phyloP scores from a whole-genome alignment of 2,888 invertebrate genomes.

The Agrochola circellaris region DNA sequence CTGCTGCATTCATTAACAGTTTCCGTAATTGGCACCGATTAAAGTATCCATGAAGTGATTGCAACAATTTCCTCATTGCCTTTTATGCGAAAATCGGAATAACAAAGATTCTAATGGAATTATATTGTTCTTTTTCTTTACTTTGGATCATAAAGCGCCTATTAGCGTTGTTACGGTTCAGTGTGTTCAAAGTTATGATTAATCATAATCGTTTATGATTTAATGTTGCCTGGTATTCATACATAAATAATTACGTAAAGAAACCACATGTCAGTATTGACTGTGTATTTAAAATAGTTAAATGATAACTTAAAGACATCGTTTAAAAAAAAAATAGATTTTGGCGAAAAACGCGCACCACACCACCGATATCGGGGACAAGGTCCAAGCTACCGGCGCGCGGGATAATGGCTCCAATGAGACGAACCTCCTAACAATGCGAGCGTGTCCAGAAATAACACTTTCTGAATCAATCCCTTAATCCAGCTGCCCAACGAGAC shows the following conservation, averaged over 20 bases:
- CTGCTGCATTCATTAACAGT: slow-evolving; percentile 60
- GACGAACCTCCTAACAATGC: neutral
- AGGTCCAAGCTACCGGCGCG: too few relatives aligned
- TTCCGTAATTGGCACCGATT: slow-evolving; percentile 68
- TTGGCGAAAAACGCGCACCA: neutral
- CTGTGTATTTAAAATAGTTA: neutral
- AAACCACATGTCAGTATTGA: neutral
- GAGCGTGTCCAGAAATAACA: neutral
- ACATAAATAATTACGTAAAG: slow-evolving; percentile 22
- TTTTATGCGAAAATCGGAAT: slow-evolving; percentile 26
- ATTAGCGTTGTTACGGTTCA: slow-evolving; percentile 8
- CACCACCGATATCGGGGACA: neutral
- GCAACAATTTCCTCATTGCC: slow-evolving; percentile 69
- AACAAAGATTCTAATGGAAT: slow-evolving; percentile 14
- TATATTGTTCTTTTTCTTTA: neutral
- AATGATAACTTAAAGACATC: neutral
- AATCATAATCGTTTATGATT: slow-evolving; percentile 5
- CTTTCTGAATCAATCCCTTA: neutral
- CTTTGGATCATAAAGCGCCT: neutral
- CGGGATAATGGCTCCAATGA: too few relatives aligned
- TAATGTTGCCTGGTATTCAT: slow-evolving; percentile 5
- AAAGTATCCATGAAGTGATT: slow-evolving; percentile 62
- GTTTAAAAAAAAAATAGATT: neutral
- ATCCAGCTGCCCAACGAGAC: neutral
- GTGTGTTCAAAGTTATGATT: neutral